Base-by-base conservation (phyloP, 2,888 invertebrate genomes). In the Caenorhabditis angaria region DNA sequence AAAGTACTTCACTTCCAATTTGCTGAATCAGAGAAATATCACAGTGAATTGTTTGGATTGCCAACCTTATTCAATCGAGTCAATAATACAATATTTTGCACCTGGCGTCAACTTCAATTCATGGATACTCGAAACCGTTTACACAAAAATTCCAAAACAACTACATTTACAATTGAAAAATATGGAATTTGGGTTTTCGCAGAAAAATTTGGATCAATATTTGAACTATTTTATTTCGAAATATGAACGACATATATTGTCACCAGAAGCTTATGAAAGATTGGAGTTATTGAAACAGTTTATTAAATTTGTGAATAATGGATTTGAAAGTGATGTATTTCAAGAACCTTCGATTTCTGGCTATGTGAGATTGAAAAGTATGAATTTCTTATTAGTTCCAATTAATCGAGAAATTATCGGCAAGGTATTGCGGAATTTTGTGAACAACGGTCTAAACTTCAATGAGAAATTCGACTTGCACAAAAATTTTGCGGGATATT, bases 301-400 rank as follows among this genome's bases (percentile, higher is more conserved):
- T 62, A 71, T 68, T 61, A 78, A 75, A 78, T 71, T 77, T 18
- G 22, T 70, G 57, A 74, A 77, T 53, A 47, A 66, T 25, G 61
- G 62, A 48, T 48, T 41, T 24, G 28, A 70, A 51, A 48, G 61
- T 22, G n/a, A 53, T 22, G n/a, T n/a, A n/a, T n/a, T n/a, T n/a
- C 35, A 68, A 57, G 24, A 72, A 24, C 70, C 72, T 24, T 73
- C 74, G 58, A 78, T 80, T 20, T 63, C 80, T 58, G 47, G 78
- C 57, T 78, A 77, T 67, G 57, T 82, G 55, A 73, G 83, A 65
- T 72, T 78, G 76, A 76, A 77, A 55, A 71, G 80, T 48, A 78
- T 83, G 78, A 81, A 83, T 69, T 76, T 60, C 69, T 72, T 72
- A 48, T 70, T 82, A 53, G 66, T 83, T 35, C 84, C 83, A 59